Evolutionary conservation across 2,797 vertebrate species (phyloP), one percentile per base, ranked within the genome.

Genomic region (Parauchenoglanis ngamensis): DNA sequence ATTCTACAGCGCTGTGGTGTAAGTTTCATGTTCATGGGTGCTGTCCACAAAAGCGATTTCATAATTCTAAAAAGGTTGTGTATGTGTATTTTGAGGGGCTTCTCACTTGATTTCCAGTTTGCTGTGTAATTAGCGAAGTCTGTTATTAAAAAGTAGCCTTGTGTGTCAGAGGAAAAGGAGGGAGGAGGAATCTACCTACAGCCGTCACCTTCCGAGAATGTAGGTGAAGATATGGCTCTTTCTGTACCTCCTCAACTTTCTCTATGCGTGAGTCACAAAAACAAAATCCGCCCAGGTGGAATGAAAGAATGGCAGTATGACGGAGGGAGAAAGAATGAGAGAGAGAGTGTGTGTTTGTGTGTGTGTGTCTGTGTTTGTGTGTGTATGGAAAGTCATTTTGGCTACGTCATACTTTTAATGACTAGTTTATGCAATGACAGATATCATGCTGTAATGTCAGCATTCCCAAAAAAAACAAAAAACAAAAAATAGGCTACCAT

Each of bases 231-330:
- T 79, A 52, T 28, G 19, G 44, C n/a, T 44, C 54, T 25, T 28
- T 87, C 82, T 52, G 25, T 72, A 25, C 19, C 12, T 44, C 31
- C 40, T 73, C 81, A 72, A 23, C 56, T 78, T 81, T 54, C 61
- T 59, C 44, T 83, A 77, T 76, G 75, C 23, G 57, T 70, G 83
- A 87, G 83, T 79, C 87, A 88, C 35, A 59, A 83, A 82, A 87
- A 52, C 25, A 25, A 87, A 83, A 87, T 87, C 83, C 73, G 65
- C 85, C 84, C 85, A 80, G 76, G 72, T 77, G 73, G 63, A 83
- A 83, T 87, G 28, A 57, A 78, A 57, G 86, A 83, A 87, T 77
- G 63, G 28, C n/a, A 54, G 86, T n/a, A 59, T 86, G 73, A 88
- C 17, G 2, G 21, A 44, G 52, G 75, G 40, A 25, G 57, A 83